Percentiles rank a stretch among this genome's conserved stretches.
Conservation (phyloP, 2,797 vertebrate species). For the Lycodopsis pacificus region DNA sequence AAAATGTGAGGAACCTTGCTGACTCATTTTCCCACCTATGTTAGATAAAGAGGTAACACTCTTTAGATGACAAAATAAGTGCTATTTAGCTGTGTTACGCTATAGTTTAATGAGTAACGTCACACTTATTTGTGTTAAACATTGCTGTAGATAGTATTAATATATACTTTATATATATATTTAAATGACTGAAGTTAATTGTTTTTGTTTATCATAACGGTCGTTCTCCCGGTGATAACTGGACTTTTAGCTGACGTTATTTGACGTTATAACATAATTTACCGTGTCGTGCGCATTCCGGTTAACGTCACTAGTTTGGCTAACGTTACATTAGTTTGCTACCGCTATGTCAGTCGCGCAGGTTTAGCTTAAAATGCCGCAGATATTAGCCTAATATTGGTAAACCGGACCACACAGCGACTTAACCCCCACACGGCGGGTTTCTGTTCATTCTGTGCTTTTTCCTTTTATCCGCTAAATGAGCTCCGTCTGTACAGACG, state of each 20-base stretch:
- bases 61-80: not conserved
- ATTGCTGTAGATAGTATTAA: not conserved
- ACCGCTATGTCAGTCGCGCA: not conserved
- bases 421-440: constrained; percentile 11
- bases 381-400: constrained; percentile 10
- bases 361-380: not conserved
- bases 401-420: constrained; percentile 20
- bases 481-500: not conserved
- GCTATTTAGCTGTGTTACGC: not conserved
- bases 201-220: not conserved
- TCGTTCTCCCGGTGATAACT: not conserved
- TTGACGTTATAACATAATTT: not conserved
- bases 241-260: not conserved
- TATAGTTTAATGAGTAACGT: not conserved
- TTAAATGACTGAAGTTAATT: not conserved
- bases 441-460: not conserved
- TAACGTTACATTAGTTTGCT: not conserved
- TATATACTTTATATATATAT: not conserved
- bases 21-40: too few relatives aligned
- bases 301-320: not conserved
- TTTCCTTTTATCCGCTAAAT: constrained; percentile 12
- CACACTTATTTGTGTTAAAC: not conserved
- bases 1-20: not conserved
- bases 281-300: not conserved
- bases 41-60: not conserved